A percentile compares a stretch with the other conserved stretches of the same genome.
Conservation (phyloP, 2,113 vertebrate species). For the Motacilla tschutschensis region DNA sequence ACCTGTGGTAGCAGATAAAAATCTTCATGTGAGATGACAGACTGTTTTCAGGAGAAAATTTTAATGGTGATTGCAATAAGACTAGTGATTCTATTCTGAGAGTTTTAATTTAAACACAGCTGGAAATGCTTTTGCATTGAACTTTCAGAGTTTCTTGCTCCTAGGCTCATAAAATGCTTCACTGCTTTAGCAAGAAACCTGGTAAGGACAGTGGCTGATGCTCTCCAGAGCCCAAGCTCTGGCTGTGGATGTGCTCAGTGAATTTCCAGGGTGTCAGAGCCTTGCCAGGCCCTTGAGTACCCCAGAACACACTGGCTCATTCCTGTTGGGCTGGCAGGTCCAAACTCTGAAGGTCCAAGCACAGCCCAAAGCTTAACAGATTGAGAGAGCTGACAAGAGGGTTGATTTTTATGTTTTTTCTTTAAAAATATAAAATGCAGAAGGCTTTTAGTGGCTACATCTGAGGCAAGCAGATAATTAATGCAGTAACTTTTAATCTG, state of each 20-base stretch:
- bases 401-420: background rate
- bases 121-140: background rate
- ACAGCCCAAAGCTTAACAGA: background rate
- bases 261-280: background rate
- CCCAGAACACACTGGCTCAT: rapidly evolving
- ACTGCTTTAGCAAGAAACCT: background rate
- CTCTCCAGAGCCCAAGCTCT: background rate
- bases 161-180: background rate
- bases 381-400: background rate
- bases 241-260: background rate
- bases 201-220: background rate
- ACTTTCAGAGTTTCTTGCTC: background rate
- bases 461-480: background rate
- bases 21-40: background rate
- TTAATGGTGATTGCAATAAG: background rate
- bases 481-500: background rate
- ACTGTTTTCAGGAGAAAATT: background rate
- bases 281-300: background rate
- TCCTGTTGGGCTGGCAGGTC: background rate
- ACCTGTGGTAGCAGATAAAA: background rate
- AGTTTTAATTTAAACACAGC: background rate
- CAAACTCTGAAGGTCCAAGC: background rate
- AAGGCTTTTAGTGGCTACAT: background rate
- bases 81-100: background rate
- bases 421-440: background rate